These are phyloP conservation scores for Drosophila micromelanica DNA, from an alignment of 1,140 invertebrate species.

Conservation along the genomic window DNA sequence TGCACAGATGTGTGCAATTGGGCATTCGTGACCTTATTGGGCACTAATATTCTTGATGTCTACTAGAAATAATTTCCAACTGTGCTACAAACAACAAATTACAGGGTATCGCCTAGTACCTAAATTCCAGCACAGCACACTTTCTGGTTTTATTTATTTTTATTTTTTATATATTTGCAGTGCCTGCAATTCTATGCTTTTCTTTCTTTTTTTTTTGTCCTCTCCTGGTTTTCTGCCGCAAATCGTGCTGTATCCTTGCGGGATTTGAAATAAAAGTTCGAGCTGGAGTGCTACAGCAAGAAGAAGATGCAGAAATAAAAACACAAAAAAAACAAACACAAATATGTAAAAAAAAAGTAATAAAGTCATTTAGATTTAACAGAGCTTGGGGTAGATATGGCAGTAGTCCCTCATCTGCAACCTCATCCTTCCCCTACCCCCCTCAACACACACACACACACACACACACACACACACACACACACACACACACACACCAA, in stretches of 20 bases:
- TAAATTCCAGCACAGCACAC: not conserved
- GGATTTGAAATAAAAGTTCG: constrained; percentile 78
- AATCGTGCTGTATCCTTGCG: constrained; percentile 70
- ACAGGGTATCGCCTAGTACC: constrained; percentile 9
- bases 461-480: no score
- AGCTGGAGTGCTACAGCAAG: constrained; percentile 57
- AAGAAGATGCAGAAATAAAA: constrained; percentile 23
- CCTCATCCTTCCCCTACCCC: constrained; percentile 1
- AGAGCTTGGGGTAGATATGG: constrained; percentile 78
- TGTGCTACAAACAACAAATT: not conserved
- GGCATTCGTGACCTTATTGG: no score
- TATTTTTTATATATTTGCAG: constrained; percentile 58
- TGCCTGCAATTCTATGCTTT: constrained; percentile 51
- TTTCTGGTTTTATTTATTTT: constrained; percentile 1
- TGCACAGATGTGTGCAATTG: not conserved
- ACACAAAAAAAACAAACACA: constrained; percentile 25
- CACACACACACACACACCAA: not conserved
- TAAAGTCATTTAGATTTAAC: constrained; percentile 81
- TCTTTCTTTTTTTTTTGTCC: constrained; percentile 30
- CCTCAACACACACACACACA: no score
- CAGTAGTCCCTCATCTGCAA: constrained; percentile 41
- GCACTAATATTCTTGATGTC: no score
- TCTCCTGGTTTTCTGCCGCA: constrained; percentile 70
- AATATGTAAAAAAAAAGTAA: constrained; percentile 62
- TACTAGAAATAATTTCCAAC: not conserved